Percentiles rank a stretch among this genome's conserved stretches.
Evolutionary conservation across 1,140 invertebrate genomes (phyloP).

Genomic region (Drosophila aff.): DNA sequence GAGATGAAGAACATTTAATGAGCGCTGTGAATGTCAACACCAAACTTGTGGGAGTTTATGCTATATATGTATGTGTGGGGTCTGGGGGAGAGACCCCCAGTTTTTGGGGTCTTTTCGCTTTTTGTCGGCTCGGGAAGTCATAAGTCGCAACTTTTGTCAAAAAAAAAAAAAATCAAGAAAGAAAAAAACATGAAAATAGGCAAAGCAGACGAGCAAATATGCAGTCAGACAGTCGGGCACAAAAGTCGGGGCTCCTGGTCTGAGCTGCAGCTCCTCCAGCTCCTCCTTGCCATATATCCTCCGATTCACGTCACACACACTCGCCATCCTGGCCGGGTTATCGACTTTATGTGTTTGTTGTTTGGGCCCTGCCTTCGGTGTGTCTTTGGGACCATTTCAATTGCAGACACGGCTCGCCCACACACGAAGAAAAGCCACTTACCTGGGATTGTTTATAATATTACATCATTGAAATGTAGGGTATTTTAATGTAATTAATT

Average conservation of each 20-base stretch:
- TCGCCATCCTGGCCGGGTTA: slow-evolving; percentile 67
- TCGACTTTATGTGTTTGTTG: slow-evolving; percentile 82
- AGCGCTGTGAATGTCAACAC: slow-evolving; percentile 77
- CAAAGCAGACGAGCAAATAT: slow-evolving; percentile 79
- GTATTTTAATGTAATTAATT: not conserved
- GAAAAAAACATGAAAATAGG: slow-evolving; percentile 46
- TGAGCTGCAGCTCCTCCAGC: slow-evolving; percentile 15
- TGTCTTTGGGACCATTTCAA: slow-evolving; percentile 49
- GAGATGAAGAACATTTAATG: slow-evolving; percentile 60
- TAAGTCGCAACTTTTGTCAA: slow-evolving; percentile 69
- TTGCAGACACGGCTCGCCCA: slow-evolving; percentile 42
- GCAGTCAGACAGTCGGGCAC: slow-evolving; percentile 48
- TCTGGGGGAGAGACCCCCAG: not conserved
- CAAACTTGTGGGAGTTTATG: slow-evolving; percentile 39
- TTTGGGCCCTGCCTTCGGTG: slow-evolving; percentile 60
- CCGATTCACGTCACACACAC: slow-evolving; percentile 50
- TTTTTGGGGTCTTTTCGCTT: slow-evolving; percentile 34
- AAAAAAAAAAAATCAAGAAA: slow-evolving; percentile 37
- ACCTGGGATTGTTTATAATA: not conserved
- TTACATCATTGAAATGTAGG: too few relatives aligned
- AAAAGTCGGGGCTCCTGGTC: slow-evolving; percentile 26
- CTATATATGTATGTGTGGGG: not conserved
- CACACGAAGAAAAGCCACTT: slow-evolving; percentile 9
- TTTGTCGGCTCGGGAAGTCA: slow-evolving; percentile 67
- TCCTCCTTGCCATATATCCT: slow-evolving; percentile 24